phyloP scores from a whole-genome alignment of 2,113 vertebrate genomes.

The Drymodes brunneopygia region DNA sequence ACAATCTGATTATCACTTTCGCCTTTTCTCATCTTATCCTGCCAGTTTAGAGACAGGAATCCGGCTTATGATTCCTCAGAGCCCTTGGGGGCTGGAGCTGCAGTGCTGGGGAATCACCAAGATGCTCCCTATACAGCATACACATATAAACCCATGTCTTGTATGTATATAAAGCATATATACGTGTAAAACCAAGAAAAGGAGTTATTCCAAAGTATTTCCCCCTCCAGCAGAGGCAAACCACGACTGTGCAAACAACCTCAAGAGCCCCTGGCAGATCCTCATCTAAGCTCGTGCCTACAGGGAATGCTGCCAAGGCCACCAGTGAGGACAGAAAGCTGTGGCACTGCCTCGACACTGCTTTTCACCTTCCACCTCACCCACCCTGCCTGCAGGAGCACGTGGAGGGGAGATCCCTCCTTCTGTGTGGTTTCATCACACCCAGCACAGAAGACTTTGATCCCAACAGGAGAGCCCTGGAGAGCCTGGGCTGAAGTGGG shows the following conservation, averaged over 20 bases:
- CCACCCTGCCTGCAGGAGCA: background rate
- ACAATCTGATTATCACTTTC: background rate
- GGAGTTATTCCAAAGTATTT: background rate
- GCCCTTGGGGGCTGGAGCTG: background rate
- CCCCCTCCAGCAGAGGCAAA: background rate
- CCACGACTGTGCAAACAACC: background rate
- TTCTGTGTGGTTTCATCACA: background rate
- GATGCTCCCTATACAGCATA: background rate
- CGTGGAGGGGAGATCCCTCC: background rate
- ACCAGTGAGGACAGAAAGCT: background rate
- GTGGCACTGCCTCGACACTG: fast-evolving
- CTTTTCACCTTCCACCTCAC: background rate
- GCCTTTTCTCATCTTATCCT: background rate
- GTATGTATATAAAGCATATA: too few species aligned
- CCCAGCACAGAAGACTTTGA: background rate
- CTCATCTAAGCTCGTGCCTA: fast-evolving
- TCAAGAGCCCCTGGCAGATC: background rate
- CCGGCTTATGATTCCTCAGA: background rate
- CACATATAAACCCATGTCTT: too few species aligned
- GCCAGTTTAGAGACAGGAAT: background rate
- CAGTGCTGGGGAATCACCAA: background rate
- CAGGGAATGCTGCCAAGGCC: fast-evolving
- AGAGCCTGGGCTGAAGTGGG: fast-evolving
- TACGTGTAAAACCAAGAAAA: background rate
- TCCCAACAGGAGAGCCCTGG: background rate